phyloP scores from a whole-genome alignment of 2,888 invertebrate genomes.

The Nesidiocoris tenuis region DNA sequence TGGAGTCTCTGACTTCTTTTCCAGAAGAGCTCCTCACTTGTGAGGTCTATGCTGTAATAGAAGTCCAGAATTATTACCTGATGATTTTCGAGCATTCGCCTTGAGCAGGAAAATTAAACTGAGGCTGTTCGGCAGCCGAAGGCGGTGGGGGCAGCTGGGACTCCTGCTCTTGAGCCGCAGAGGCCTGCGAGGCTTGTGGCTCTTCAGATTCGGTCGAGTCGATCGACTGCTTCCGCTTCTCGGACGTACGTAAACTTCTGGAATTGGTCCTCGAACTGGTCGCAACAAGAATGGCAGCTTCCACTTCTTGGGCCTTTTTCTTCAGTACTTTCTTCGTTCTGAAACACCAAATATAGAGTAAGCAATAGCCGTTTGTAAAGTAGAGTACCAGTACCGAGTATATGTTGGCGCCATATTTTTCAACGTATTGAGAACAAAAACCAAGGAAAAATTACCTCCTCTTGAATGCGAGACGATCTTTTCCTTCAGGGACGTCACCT shows the following conservation, averaged over 20 bases:
- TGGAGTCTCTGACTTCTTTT: no score
- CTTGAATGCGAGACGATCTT: constrained; percentile 52
- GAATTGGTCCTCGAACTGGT: constrained; percentile 13
- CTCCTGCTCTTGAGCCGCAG: background rate
- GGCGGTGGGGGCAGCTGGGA: constrained; percentile 29
- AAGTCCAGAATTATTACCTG: no score
- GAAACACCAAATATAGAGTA: background rate
- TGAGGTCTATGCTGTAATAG: no score
- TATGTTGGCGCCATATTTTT: no score
- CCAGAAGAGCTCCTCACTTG: no score
- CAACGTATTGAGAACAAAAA: no score
- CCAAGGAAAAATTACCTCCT: no score
- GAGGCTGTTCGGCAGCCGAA: constrained; percentile 43
- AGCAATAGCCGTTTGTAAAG: no score
- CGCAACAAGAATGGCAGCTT: constrained; percentile 43
- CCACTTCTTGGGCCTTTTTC: constrained; percentile 48
- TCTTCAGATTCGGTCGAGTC: constrained; percentile 49
- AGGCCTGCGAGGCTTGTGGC: background rate
- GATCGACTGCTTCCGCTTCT: constrained; percentile 48
- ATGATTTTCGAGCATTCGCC: constrained; percentile 80
- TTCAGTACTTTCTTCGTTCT: constrained; percentile 40
- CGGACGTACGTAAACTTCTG: constrained; percentile 49
- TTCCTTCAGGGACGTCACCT: constrained; percentile 44
- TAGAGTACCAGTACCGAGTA: no score
- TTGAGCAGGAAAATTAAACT: constrained; percentile 55